These are phyloP conservation scores for Globia sparganii DNA, from an alignment of 2,888 invertebrate genomes.

Conservation along the genomic window DNA sequence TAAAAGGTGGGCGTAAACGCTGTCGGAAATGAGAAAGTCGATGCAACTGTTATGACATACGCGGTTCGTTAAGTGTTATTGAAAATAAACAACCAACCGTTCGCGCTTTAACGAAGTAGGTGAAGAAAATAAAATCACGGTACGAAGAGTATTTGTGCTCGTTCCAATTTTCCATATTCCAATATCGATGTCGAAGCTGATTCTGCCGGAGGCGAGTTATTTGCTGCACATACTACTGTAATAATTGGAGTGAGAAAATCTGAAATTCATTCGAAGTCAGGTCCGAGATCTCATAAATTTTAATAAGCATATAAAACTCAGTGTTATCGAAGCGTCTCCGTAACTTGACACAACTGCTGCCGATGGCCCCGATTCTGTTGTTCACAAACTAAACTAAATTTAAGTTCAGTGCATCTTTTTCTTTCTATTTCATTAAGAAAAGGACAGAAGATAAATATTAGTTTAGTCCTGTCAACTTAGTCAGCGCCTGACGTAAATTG, in stretches of 20 bases:
- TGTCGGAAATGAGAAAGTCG: constrained; percentile 88
- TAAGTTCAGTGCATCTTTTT: no score
- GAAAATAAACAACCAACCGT: constrained; percentile 82
- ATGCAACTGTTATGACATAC: constrained; percentile 89
- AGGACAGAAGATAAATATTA: no score
- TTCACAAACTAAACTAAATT: no score
- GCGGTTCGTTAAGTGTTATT: constrained; percentile 85
- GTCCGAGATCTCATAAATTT: constrained; percentile 20
- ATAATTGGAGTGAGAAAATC: constrained; percentile 23
- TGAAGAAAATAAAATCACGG: constrained; percentile 46
- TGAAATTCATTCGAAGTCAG: constrained; percentile 6
- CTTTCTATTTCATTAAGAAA: no score
- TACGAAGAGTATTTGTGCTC: constrained; percentile 50
- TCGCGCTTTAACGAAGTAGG: constrained; percentile 74
- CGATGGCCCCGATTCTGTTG: no score
- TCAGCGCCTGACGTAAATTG: no score
- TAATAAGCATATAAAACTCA: constrained; percentile 14
- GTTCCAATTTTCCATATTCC: constrained; percentile 21
- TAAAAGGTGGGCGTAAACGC: constrained; percentile 86
- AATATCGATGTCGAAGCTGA: constrained; percentile 18
- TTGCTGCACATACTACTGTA: not conserved
- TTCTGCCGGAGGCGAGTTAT: constrained; percentile 10
- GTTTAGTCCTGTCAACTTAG: no score
- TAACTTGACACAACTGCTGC: constrained; percentile 21
- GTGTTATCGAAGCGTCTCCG: not conserved